phyloP scores from a whole-genome alignment of 2,888 invertebrate species.

The Lycaena phlaeas region DNA sequence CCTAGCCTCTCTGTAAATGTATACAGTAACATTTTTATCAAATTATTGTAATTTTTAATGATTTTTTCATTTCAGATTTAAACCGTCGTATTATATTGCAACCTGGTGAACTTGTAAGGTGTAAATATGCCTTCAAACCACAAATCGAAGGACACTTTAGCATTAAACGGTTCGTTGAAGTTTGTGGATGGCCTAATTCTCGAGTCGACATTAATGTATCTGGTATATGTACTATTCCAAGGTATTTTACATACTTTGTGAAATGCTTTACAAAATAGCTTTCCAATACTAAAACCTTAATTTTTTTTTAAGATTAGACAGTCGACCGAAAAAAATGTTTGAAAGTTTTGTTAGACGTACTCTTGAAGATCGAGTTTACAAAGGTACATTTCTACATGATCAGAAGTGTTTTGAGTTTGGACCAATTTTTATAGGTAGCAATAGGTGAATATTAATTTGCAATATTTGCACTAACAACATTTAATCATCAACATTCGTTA shows the following conservation, averaged over 20 bases:
- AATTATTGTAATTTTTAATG: neutral
- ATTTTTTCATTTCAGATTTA: slow-evolving; percentile 32
- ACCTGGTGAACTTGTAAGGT: slow-evolving; percentile 55
- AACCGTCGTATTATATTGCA: slow-evolving; percentile 38
- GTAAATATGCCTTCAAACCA: slow-evolving; percentile 59
- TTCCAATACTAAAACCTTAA: neutral
- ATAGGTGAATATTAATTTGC: slow-evolving; percentile 30
- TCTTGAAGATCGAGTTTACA: slow-evolving; percentile 46
- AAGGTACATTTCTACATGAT: slow-evolving; percentile 56
- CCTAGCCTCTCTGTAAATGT: no score
- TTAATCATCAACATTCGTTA: no score
- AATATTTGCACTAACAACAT: neutral
- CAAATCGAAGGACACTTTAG: slow-evolving; percentile 48
- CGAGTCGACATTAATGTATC: slow-evolving; percentile 42
- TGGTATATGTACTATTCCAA: slow-evolving; percentile 58
- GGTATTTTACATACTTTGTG: slow-evolving; percentile 26
- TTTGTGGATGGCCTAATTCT: slow-evolving; percentile 60
- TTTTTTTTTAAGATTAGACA: slow-evolving; percentile 44
- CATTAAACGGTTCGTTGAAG: slow-evolving; percentile 54
- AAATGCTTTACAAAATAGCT: neutral
- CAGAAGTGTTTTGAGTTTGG: slow-evolving; percentile 57
- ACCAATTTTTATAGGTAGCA: slow-evolving; percentile 50
- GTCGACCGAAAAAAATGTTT: slow-evolving; percentile 64
- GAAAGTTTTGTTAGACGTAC: slow-evolving; percentile 52
- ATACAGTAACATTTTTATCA: neutral